These are phyloP conservation scores for Celastrina argiolus DNA, from an alignment of 2,888 invertebrate genomes.

Conservation along the genomic window DNA sequence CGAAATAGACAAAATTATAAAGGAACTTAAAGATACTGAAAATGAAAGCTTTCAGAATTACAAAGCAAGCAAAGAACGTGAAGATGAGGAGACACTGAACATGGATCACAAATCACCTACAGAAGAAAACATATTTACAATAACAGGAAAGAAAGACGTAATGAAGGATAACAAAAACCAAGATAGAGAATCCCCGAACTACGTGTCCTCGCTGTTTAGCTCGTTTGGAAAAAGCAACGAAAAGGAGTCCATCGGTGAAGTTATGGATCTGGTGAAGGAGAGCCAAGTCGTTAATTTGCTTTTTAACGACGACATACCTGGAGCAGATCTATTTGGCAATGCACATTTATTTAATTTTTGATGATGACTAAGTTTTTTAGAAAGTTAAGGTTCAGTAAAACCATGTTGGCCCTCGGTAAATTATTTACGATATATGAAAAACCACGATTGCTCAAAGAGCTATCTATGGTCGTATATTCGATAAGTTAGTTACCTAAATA, in stretches of 20 bases:
- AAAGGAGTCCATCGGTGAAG: slow-evolving; percentile 38
- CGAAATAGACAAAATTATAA: slow-evolving; percentile 33
- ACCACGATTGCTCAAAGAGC: no score
- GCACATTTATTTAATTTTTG: slow-evolving; percentile 35
- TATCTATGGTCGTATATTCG: no score
- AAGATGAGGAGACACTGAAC: neutral
- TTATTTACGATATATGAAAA: no score
- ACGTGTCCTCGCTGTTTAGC: neutral
- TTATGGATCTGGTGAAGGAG: slow-evolving; percentile 42
- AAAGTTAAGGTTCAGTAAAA: neutral
- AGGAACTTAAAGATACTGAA: slow-evolving; percentile 30
- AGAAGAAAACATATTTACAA: neutral
- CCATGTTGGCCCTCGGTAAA: no score
- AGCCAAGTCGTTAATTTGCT: slow-evolving; percentile 40
- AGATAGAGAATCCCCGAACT: neutral
- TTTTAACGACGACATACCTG: slow-evolving; percentile 33
- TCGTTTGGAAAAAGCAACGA: slow-evolving; percentile 29
- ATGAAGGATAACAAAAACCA: neutral
- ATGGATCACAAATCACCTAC: neutral
- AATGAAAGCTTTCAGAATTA: neutral
- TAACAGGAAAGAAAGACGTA: neutral
- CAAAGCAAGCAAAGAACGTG: neutral
- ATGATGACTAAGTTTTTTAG: neutral
- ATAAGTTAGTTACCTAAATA: no score
- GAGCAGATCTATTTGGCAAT: slow-evolving; percentile 38